Evolutionary conservation across 2,113 vertebrate genomes (phyloP), one percentile per base, ranked within the genome.

Genomic region (Nyctibius bracteatus): DNA sequence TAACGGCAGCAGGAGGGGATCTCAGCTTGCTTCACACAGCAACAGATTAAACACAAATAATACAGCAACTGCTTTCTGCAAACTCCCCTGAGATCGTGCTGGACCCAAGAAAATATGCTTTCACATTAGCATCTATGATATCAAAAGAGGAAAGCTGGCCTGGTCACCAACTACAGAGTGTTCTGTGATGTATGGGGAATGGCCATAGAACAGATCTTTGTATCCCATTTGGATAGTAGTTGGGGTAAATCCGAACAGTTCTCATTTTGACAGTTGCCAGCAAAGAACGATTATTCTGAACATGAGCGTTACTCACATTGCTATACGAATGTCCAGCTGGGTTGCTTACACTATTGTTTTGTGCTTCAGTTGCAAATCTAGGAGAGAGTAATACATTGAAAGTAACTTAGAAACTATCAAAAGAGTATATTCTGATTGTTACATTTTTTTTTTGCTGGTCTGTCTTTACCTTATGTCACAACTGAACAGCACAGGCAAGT

Each of bases 301-400:
- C 22, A 54, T 0, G 44, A 79, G 86, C 3, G 41, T 84, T 97
- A 98, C 98, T 98, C 96, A 98, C 98, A 51, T 96, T 98, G 86
- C 86, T 83, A 4, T 98, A 98, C 1, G 27, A 73, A 19, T 90
- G 93, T 51, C 73, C 94, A 68, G 94, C 85, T 72, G 91, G 67
- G 63, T 73, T 61, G 90, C 83, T 93, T 41, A 88, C 96, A 79
- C 68, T 83, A 47, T 24, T 97, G 87, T 51, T 96, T 51, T 96
- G 96, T 84, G 82, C 61, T 91, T 95, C 96, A 61, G 94, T 31
- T 87, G 92, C 30, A 95, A 97, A 97, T 95, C 98, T 98, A 97
- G 90, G 93, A 87, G 46, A 90, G 51, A 94, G 31, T 10, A 92
- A 65, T 12, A 82, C 51, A 91, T 1, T 27, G 55, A 62, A 66